These are phyloP conservation scores for Paramuricea clavata DNA, from an alignment of 92 coral and sea anemone species.

Conservation along the genomic window DNA sequence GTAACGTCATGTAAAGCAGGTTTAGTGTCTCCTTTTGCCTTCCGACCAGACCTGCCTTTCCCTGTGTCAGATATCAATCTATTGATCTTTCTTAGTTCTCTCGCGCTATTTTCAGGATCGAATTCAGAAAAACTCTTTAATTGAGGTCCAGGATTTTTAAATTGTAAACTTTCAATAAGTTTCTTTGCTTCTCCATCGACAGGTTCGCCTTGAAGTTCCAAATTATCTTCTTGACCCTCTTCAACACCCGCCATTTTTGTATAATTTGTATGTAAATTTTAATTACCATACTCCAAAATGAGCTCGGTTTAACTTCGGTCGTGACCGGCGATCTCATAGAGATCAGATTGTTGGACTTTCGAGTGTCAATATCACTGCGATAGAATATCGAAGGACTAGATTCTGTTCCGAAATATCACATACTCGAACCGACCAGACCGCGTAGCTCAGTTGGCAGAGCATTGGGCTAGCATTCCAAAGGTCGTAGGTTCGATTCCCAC, in stretches of 20 bases:
- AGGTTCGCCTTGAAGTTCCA: background rate
- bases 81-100: conserved; percentile 88
- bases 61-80: conserved; percentile 54
- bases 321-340: no score
- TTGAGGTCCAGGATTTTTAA: conserved; percentile 93
- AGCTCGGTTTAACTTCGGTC: background rate
- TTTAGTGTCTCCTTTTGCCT: conserved; percentile 51
- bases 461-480: no score
- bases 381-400: no score
- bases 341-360: no score
- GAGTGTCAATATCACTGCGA: no score
- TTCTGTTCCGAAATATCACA: no score
- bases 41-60: conserved; percentile 41
- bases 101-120: conserved; percentile 91
- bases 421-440: no score
- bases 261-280: background rate
- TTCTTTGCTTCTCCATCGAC: conserved; percentile 74
- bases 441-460: no score
- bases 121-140: conserved; percentile 70
- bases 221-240: background rate
- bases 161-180: conserved; percentile 81
- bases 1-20: conserved; percentile 80
- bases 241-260: conserved; percentile 30
- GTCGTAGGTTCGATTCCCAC: no score
- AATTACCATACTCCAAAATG: no score